A percentile compares a stretch with the other conserved stretches of the same genome.
Evolutionary conservation across 2,888 invertebrate species (phyloP).

Genomic region (Reticulitermes lucifugus): DNA sequence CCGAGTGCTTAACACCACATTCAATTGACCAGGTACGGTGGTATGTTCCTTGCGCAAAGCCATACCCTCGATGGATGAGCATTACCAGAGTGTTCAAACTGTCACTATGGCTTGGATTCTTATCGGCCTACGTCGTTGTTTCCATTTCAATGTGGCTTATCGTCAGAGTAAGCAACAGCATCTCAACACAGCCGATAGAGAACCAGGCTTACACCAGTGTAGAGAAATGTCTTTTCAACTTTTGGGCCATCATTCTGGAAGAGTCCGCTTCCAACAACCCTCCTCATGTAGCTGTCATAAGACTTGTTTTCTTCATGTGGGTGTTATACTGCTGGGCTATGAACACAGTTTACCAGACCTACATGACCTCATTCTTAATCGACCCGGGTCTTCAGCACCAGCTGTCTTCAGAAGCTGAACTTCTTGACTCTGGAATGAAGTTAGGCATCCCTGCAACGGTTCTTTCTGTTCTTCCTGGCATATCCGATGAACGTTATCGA

Average conservation of each 20-base stretch:
- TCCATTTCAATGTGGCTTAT: neutral
- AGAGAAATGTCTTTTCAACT: neutral
- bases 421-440: neutral
- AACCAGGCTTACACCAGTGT: neutral
- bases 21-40: neutral
- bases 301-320: neutral
- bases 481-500: neutral
- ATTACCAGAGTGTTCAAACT: neutral
- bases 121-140: neutral
- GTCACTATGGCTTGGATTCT: constrained; percentile 6
- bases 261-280: neutral
- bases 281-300: neutral
- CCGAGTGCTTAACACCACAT: neutral
- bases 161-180: neutral
- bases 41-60: constrained; percentile 28
- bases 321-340: neutral
- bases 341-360: constrained; percentile 14
- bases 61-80: constrained; percentile 20
- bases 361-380: neutral
- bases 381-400: constrained; percentile 24
- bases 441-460: neutral
- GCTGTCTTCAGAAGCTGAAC: neutral
- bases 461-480: neutral
- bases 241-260: constrained; percentile 9
- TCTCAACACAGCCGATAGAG: neutral